These are phyloP conservation scores for Plectrocnemia conspersa DNA, from an alignment of 1,140 invertebrate species.

Conservation along the genomic window DNA sequence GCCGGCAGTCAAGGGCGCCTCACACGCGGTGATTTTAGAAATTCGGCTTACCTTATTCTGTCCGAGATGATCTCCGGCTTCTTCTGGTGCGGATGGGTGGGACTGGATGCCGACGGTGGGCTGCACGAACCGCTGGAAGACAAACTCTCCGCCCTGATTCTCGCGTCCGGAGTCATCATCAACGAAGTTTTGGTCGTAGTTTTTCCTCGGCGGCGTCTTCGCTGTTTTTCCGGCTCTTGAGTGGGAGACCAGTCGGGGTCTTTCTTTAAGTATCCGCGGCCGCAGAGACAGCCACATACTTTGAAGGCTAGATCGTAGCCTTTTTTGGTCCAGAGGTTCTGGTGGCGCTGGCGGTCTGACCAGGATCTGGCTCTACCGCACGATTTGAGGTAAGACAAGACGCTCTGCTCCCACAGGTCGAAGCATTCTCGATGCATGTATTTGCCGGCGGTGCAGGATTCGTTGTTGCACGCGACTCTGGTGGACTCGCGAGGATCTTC, in stretches of 20 bases:
- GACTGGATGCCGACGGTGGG: conserved; percentile 46
- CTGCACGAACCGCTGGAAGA: conserved; percentile 57
- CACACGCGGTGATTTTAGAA: too few species aligned
- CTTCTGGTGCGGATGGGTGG: conserved; percentile 55
- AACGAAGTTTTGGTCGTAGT: conserved; percentile 59
- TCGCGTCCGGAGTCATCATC: conserved; percentile 60
- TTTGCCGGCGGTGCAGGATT: conserved; percentile 76
- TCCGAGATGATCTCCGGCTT: conserved; percentile 77
- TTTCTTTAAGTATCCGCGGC: conserved; percentile 87
- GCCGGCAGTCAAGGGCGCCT: too few species aligned
- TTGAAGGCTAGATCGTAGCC: conserved; percentile 92
- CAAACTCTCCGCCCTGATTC: conserved; percentile 64
- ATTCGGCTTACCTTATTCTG: conserved; percentile 72
- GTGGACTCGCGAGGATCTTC: conserved; percentile 76
- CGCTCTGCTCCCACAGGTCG: conserved; percentile 84
- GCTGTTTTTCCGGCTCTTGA: conserved; percentile 71
- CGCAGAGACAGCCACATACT: conserved; percentile 82
- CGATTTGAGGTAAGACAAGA: conserved; percentile 82
- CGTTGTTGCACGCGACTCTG: conserved; percentile 93
- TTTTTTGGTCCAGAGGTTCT: conserved; percentile 97
- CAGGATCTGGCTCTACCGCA: conserved; percentile 86
- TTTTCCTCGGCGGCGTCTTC: conserved; percentile 52
- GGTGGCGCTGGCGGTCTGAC: conserved; percentile 88
- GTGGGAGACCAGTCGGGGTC: conserved; percentile 85
- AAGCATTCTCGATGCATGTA: conserved; percentile 97